Conservation (phyloP, 2,797 vertebrate genomes). For the Hippoglossus hippoglossus region DNA sequence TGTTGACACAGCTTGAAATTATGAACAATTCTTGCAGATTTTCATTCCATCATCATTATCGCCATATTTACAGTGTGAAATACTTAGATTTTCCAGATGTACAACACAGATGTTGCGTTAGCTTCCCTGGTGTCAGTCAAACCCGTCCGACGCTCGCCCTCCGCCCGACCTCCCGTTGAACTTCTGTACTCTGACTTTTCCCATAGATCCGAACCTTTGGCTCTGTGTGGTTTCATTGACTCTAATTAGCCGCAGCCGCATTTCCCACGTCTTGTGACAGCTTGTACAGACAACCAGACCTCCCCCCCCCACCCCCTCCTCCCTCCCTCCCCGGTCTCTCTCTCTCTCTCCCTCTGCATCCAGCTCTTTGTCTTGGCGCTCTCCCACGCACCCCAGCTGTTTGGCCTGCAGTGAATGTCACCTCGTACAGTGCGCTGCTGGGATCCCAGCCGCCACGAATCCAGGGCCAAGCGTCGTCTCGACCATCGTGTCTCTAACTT, state of each 20-base stretch:
- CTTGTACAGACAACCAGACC: slow-evolving; percentile 57
- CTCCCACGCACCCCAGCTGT: slow-evolving; percentile 69
- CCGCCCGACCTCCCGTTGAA: slow-evolving; percentile 55
- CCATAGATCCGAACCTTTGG: slow-evolving; percentile 42
- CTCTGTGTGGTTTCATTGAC: slow-evolving; percentile 55
- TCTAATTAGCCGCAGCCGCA: slow-evolving; percentile 67
- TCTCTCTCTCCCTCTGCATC: slow-evolving; percentile 39
- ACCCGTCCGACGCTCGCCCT: slow-evolving; percentile 8
- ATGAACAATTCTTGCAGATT: too few relatives aligned
- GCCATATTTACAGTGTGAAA: background rate
- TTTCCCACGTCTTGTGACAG: slow-evolving; percentile 75
- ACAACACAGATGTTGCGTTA: background rate
- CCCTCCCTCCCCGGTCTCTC: background rate
- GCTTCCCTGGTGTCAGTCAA: background rate
- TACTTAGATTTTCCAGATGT: background rate
- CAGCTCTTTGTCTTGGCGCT: slow-evolving; percentile 60
- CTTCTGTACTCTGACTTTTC: slow-evolving; percentile 53
- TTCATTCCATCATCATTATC: too few relatives aligned
- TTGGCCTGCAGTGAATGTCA: slow-evolving; percentile 73
- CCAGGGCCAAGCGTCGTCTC: slow-evolving; percentile 26
- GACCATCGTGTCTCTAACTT: background rate
- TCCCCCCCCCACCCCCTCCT: background rate
- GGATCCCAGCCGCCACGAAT: slow-evolving; percentile 39
- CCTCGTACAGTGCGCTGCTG: slow-evolving; percentile 44
- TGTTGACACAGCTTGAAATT: too few relatives aligned